Base-by-base conservation (phyloP, 2,888 invertebrate genomes). In the Xanthostigma xanthostigma region DNA sequence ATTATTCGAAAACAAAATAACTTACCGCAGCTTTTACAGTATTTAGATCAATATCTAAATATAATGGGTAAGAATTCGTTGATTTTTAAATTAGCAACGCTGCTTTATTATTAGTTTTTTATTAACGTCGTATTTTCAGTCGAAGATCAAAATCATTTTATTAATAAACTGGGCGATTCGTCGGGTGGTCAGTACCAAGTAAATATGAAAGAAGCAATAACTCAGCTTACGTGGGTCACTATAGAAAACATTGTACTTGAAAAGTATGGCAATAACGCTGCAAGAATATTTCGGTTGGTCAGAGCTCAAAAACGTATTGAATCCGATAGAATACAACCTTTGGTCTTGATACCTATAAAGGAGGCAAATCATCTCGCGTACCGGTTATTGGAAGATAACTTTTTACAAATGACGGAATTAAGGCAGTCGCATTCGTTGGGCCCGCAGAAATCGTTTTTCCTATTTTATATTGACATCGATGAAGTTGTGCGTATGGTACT, bases 291-390 rank as follows among this genome's bases (percentile, higher is more conserved):
- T 64, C 82, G 92, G 52, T 75, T 96, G 52, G 79, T 96, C 36
- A 75, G 84, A 44, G 65, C 74, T 38, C 86, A 85, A 60, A 83
- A 83, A 56, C 90, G 80, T 61, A 79, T 94, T 50, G 95, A 95
- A 64, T 90, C 93, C 57, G 93, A 90, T 53, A 84, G 89, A 62
- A 85, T 96, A 50, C 93, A 94, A 63, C 87, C 89, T 59, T 71
- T 86, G 55, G 92, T 89, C 0, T 93, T 96, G 94, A 79, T 96
- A 57, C 88, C 91, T 1, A 84, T 88, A 27, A 96, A 95, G 64
- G 92, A 94, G 64, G 88, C 91, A 2, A 95, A 95, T 63, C 79
- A 86, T 53, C 67, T 93, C 11, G 83, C 91, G 0, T 94, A 93
- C 65, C 82, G 79, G 55, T 68, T 97, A 53, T 69, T 92, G 44